Percentiles rank a stretch among this genome's conserved stretches.
phyloP scores from a whole-genome alignment of 2,113 vertebrate genomes.

The Asarcornis scutulata region DNA sequence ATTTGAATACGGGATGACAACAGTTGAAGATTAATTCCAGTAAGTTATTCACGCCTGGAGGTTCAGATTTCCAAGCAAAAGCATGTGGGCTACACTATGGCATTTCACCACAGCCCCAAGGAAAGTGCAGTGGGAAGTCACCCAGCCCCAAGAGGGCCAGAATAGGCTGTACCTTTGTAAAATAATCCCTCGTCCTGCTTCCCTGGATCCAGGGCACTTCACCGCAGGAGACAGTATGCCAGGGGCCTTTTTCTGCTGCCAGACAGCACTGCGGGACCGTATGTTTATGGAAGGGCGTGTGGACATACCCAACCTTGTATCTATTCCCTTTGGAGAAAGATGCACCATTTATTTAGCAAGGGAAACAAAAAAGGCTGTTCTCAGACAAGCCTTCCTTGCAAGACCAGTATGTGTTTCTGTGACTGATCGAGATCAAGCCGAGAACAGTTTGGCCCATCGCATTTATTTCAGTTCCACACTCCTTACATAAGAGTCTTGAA shows the following conservation, averaged over 20 bases:
- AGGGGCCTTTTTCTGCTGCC: neutral
- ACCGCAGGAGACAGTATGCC: neutral
- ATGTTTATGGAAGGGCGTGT: neutral
- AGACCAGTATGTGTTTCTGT: neutral
- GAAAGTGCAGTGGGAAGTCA: neutral
- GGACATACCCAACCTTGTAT: neutral
- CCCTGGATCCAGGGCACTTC: neutral
- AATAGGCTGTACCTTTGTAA: slow-evolving; percentile 6
- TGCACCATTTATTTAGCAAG: neutral
- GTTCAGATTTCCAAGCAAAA: slow-evolving; percentile 38
- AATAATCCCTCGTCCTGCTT: neutral
- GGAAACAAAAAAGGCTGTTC: neutral
- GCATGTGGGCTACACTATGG: neutral
- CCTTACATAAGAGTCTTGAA: slow-evolving; percentile 34
- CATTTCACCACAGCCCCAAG: neutral
- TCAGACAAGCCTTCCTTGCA: neutral
- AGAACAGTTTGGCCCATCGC: neutral
- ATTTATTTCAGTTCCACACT: slow-evolving; percentile 8
- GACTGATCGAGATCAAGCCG: neutral
- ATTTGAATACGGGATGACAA: slow-evolving; percentile 36
- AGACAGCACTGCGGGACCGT: neutral
- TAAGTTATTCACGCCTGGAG: slow-evolving; percentile 4
- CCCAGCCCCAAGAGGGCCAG: neutral
- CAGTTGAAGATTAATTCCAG: slow-evolving; percentile 43
- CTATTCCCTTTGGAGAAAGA: neutral